phyloP scores from a whole-genome alignment of 2,797 vertebrate species.

The Phoebastria nigripes region DNA sequence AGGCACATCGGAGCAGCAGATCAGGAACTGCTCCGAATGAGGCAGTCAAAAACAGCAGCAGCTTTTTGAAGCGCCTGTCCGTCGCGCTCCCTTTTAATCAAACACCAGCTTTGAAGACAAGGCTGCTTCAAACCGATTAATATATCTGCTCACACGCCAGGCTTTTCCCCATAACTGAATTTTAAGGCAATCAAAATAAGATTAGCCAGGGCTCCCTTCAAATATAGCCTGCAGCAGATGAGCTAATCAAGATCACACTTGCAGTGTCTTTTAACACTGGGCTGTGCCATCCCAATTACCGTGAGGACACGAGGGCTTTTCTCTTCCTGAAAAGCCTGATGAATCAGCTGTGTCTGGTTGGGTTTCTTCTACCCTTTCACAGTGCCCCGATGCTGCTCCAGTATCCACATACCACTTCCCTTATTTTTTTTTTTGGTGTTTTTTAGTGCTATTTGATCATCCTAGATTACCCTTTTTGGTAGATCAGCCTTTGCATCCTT shows the following conservation, averaged over 20 bases:
- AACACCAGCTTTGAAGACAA: neutral
- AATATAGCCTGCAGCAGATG: neutral
- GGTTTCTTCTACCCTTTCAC: neutral
- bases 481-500: neutral
- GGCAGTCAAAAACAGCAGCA: neutral
- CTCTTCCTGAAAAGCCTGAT: neutral
- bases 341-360: neutral
- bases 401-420: neutral
- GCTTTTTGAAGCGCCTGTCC: neutral
- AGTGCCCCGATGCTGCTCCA: neutral
- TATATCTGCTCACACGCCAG: neutral
- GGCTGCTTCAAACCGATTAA: neutral
- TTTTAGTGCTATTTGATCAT: neutral
- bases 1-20: neutral
- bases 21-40: neutral
- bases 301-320: neutral
- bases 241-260: neutral
- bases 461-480: neutral
- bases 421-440: neutral
- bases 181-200: slow-evolving; percentile 6
- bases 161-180: slow-evolving; percentile 1
- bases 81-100: slow-evolving; percentile 19
- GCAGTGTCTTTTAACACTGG: neutral
- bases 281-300: neutral
- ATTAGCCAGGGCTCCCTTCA: neutral